Evolutionary conservation across 2,113 vertebrate genomes (phyloP).

Genomic region (Nibea albiflora): DNA sequence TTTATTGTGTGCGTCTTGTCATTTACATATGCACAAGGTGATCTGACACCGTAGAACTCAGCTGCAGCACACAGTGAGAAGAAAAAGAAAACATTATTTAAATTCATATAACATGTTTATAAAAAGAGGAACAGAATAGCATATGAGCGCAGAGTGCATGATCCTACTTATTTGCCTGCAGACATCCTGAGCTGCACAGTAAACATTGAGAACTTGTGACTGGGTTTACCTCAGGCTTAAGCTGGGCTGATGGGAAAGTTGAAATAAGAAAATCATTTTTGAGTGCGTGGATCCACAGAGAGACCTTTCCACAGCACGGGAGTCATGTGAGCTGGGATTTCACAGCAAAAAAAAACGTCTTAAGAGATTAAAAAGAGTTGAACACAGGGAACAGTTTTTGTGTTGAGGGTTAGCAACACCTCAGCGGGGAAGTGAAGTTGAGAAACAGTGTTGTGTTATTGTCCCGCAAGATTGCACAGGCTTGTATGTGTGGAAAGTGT

Average conservation of each 20-base stretch:
- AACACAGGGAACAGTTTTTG: neutral
- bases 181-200: conserved; percentile 20
- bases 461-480: conserved; percentile 1
- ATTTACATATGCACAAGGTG: neutral
- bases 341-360: neutral
- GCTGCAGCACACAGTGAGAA: neutral
- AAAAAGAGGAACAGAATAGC: neutral
- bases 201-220: conserved; percentile 66
- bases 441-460: conserved; percentile 28
- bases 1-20: neutral
- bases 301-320: neutral
- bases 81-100: neutral
- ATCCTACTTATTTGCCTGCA: conserved; percentile 12
- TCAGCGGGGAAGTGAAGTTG: conserved; percentile 11
- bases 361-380: conserved; percentile 37
- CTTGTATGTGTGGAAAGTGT: neutral
- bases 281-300: neutral
- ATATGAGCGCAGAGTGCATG: neutral
- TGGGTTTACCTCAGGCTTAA: conserved; percentile 55
- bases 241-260: conserved; percentile 29
- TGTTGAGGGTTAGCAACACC: neutral
- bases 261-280: conserved; percentile 11
- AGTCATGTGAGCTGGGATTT: conserved; percentile 62
- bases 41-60: conserved; percentile 4
- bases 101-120: neutral